phyloP scores from a whole-genome alignment of 2,113 vertebrate genomes.

The Strix aluco region DNA sequence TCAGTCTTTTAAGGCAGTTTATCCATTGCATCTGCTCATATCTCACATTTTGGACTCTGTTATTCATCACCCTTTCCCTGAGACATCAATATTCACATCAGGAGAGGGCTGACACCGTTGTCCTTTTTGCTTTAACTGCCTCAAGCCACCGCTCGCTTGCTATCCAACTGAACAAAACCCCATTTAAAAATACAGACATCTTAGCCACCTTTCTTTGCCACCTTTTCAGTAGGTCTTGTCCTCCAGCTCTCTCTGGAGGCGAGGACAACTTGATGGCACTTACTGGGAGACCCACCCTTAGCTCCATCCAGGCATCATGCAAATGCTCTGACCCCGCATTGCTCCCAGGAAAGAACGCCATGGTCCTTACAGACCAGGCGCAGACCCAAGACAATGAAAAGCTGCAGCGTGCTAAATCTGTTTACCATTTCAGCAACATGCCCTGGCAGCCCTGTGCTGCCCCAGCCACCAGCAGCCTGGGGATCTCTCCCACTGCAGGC shows the following conservation, averaged over 20 bases:
- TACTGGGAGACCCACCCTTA: not conserved
- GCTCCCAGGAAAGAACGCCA: not conserved
- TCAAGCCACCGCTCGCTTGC: not conserved
- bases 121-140: not conserved
- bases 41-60: not conserved
- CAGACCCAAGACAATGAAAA: not conserved
- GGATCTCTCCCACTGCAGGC: not conserved
- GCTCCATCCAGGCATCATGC: not conserved
- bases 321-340: fast-evolving
- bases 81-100: not conserved
- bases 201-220: not conserved
- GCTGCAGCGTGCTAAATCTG: not conserved
- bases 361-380: fast-evolving
- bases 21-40: not conserved
- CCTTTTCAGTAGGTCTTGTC: not conserved
- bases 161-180: not conserved
- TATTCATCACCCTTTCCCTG: not conserved
- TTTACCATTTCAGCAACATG: fast-evolving
- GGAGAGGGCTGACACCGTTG: not conserved
- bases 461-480: not conserved
- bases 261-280: fast-evolving
- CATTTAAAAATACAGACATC: not conserved
- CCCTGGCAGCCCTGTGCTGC: not conserved
- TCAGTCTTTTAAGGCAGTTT: not conserved
- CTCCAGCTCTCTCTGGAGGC: not conserved